phyloP scores from a whole-genome alignment of 64 coral and sea anemone genomes.

The Montipora cactus region DNA sequence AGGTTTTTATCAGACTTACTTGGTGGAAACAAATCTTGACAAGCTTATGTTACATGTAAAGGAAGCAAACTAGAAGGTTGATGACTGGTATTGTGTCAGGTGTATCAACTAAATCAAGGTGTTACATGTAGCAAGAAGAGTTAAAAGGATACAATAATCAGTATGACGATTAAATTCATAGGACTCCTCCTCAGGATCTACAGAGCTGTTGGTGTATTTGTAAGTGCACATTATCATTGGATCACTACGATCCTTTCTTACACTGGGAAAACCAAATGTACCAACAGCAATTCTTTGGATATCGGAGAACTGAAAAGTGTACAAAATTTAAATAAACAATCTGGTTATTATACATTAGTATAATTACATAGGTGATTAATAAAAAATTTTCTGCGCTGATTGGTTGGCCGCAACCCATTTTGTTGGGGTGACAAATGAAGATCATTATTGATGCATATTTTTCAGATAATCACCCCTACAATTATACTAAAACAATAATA shows the following conservation, averaged over 20 bases:
- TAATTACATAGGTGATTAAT: too few species aligned
- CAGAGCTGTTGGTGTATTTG: slow-evolving; percentile 66
- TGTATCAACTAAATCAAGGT: too few species aligned
- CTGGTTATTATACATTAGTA: too few species aligned
- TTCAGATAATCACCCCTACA: too few species aligned
- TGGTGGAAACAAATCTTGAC: slow-evolving; percentile 46
- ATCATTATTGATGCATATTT: too few species aligned
- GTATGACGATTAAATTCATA: slow-evolving; percentile 71
- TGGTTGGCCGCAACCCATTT: too few species aligned
- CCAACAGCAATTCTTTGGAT: slow-evolving; percentile 77
- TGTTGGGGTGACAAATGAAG: too few species aligned
- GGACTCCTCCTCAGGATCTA: slow-evolving; percentile 81
- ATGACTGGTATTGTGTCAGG: too few species aligned
- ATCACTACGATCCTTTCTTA: background rate
- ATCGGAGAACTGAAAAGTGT: slow-evolving; percentile 67
- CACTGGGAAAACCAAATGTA: slow-evolving; percentile 52
- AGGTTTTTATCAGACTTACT: slow-evolving; percentile 47
- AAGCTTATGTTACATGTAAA: slow-evolving; percentile 24
- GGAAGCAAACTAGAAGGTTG: slow-evolving; percentile 13
- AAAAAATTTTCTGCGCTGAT: too few species aligned
- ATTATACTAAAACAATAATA: too few species aligned
- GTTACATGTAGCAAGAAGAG: too few species aligned
- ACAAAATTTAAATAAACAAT: background rate
- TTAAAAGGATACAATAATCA: slow-evolving; percentile 79
- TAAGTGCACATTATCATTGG: slow-evolving; percentile 62